Conservation (phyloP, 2,888 invertebrate species). For the Orchestes rusci region DNA sequence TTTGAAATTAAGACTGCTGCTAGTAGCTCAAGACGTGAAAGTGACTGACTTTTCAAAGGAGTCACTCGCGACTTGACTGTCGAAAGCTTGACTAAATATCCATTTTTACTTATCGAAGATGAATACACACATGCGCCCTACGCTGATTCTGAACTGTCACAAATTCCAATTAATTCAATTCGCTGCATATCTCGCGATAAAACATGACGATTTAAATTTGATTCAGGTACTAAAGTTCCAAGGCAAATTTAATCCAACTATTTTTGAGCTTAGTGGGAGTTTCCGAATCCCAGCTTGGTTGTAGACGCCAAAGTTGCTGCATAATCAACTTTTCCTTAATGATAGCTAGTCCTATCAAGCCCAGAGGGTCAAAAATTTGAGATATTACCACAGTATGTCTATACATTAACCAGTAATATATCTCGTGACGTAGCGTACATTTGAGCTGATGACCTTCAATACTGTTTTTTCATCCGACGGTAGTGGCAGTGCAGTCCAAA, state of each 20-base stretch:
- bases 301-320: neutral
- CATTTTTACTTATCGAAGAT: neutral
- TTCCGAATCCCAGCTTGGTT: neutral
- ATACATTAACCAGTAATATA: too few species aligned
- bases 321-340: constrained; percentile 4
- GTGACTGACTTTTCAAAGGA: neutral
- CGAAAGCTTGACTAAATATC: neutral
- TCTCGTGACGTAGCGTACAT: too few species aligned
- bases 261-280: neutral
- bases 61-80: constrained; percentile 1
- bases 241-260: neutral
- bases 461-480: too few species aligned
- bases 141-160: constrained; percentile 2
- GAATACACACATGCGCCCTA: constrained; percentile 3
- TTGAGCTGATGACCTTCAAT: too few species aligned
- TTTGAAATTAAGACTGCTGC: neutral
- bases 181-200: neutral
- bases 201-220: neutral
- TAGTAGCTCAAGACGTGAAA: constrained; percentile 1
- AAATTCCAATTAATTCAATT: neutral
- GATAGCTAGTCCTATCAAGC: constrained; percentile 1
- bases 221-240: neutral
- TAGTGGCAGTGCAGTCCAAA: too few species aligned
- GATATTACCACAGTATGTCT: neutral
- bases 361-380: constrained; percentile 1